phyloP scores from a whole-genome alignment of 2,113 vertebrate genomes.

The Antechinus flavipes region DNA sequence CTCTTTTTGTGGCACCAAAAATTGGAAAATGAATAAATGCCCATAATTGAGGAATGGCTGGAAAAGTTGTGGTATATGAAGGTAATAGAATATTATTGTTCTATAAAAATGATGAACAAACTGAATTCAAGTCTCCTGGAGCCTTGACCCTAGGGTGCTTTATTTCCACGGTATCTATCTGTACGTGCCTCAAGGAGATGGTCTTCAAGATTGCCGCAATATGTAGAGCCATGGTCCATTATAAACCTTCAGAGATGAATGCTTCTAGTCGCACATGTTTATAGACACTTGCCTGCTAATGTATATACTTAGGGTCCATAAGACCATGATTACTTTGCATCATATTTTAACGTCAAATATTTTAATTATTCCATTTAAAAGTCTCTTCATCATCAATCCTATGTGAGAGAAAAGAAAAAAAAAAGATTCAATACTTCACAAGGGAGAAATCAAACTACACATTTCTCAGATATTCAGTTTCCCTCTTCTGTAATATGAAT shows the following conservation, averaged over 20 bases:
- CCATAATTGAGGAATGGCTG: no score
- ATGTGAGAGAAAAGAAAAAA: background rate
- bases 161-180: background rate
- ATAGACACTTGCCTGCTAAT: background rate
- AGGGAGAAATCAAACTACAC: background rate
- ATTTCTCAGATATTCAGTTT: background rate
- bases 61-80: no score
- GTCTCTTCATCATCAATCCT: background rate
- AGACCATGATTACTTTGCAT: background rate
- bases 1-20: no score
- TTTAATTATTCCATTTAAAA: background rate
- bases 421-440: background rate
- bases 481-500: background rate
- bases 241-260: background rate
- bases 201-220: background rate
- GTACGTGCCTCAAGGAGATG: background rate
- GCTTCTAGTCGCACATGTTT: background rate
- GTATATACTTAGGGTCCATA: background rate
- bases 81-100: no score
- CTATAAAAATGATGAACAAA: no score
- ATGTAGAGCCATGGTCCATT: background rate
- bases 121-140: no score
- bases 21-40: no score
- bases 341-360: background rate
- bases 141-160: background rate